Percentiles rank a stretch among this genome's conserved stretches.
These are phyloP conservation scores for Pomacea maculata DNA, from an alignment of 1,140 invertebrate species.

Conservation along the genomic window DNA sequence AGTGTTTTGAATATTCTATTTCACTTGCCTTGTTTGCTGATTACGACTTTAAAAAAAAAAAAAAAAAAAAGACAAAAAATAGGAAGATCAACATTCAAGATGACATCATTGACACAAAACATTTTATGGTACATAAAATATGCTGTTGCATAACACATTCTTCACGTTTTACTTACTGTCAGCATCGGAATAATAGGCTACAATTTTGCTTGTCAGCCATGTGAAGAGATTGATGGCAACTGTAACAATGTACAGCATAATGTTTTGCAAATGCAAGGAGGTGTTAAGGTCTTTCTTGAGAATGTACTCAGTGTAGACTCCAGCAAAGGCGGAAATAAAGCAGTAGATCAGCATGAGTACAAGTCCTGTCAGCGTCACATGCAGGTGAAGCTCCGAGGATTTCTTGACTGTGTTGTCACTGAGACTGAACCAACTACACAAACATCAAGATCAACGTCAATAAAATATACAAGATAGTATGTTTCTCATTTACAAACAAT, in stretches of 20 bases:
- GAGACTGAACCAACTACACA: conserved; percentile 31
- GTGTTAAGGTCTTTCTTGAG: conserved; percentile 58
- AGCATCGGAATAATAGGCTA: not conserved
- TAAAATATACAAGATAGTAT: not conserved
- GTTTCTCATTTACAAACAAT: not conserved
- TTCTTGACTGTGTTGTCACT: conserved; percentile 20
- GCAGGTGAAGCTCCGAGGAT: conserved; percentile 34
- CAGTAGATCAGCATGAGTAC: conserved; percentile 57
- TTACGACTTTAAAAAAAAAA: no score
- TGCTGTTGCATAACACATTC: no score
- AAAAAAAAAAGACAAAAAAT: no score
- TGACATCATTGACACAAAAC: no score
- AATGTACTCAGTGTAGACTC: conserved; percentile 62
- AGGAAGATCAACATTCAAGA: no score
- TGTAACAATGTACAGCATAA: conserved; percentile 56
- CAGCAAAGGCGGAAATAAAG: conserved; percentile 56
- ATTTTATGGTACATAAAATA: no score
- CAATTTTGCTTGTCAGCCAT: conserved; percentile 25
- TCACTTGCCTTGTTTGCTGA: no score
- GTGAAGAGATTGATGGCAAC: conserved; percentile 48
- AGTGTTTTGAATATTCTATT: no score
- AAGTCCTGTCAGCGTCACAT: conserved; percentile 53
- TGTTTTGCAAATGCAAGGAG: conserved; percentile 61
- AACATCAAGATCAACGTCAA: not conserved
- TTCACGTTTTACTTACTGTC: no score